phyloP scores from a whole-genome alignment of 2,113 vertebrate species.

The Saccopteryx bilineata region DNA sequence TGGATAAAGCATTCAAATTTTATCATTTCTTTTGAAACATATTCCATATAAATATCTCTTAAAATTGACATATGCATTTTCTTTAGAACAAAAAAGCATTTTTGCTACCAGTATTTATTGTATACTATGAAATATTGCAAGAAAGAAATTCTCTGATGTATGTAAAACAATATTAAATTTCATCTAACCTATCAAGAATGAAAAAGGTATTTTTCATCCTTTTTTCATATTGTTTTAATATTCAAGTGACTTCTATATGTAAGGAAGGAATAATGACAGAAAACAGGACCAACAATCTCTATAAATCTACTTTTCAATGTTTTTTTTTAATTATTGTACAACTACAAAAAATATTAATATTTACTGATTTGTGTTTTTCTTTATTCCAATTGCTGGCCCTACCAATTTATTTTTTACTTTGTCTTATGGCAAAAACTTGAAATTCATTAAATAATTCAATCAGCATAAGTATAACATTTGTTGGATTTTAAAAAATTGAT shows the following conservation, averaged over 20 bases:
- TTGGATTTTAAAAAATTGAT: neutral
- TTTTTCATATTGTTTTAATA: neutral
- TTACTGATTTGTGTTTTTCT: neutral
- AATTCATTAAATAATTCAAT: neutral
- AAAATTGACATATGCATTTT: conserved; percentile 1
- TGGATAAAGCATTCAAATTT: neutral
- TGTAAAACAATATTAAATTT: conserved; percentile 37
- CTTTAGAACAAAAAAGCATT: neutral
- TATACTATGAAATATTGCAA: neutral
- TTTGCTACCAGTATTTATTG: neutral
- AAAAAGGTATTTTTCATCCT: neutral
- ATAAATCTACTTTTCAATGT: neutral
- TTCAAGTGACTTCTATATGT: neutral
- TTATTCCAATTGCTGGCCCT: neutral
- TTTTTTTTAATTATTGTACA: neutral
- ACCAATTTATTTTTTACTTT: neutral
- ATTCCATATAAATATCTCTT: neutral
- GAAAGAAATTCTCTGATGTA: neutral
- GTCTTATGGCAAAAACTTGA: neutral
- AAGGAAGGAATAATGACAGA: neutral
- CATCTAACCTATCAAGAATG: neutral
- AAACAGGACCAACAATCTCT: neutral
- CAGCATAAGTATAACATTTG: neutral
- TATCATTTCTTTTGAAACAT: neutral
- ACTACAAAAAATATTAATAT: neutral